Percentiles rank a stretch among this genome's conserved stretches.
These are phyloP conservation scores for Parnassius glacialis DNA, from an alignment of 2,888 invertebrate genomes.

Conservation along the genomic window DNA sequence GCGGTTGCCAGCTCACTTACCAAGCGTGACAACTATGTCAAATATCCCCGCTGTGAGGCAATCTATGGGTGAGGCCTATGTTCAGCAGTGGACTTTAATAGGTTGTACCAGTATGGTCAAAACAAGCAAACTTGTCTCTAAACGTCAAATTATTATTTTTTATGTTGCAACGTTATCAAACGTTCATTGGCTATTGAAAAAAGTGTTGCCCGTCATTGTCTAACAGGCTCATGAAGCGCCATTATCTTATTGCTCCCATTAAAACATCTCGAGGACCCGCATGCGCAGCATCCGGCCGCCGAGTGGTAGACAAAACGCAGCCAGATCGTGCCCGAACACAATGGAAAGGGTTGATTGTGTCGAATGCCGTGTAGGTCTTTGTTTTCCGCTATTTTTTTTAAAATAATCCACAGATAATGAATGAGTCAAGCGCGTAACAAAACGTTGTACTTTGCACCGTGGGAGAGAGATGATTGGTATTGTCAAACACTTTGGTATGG, in stretches of 20 bases:
- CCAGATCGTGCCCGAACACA: constrained; percentile 67
- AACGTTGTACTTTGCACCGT: constrained; percentile 13
- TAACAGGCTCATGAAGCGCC: constrained; percentile 49
- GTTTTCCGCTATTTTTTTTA: constrained; percentile 46
- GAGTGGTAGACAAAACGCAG: constrained; percentile 46
- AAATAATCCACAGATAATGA: constrained; percentile 28
- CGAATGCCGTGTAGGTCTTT: constrained; percentile 50
- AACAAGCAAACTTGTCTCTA: too few relatives aligned
- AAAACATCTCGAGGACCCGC: constrained; percentile 59
- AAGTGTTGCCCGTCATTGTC: constrained; percentile 56
- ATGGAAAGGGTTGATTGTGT: constrained; percentile 51
- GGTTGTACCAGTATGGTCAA: too few relatives aligned
- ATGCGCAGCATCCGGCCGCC: constrained; percentile 64
- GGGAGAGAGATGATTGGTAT: constrained; percentile 18
- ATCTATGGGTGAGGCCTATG: too few relatives aligned
- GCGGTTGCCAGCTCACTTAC: too few relatives aligned
- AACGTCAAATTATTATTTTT: constrained; percentile 2
- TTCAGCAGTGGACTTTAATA: too few relatives aligned
- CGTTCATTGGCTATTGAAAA: constrained; percentile 39
- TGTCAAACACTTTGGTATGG: not conserved
- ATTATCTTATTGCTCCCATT: constrained; percentile 74
- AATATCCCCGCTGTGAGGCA: too few relatives aligned
- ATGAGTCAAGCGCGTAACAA: constrained; percentile 18
- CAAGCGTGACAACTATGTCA: too few relatives aligned
- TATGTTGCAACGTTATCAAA: constrained; percentile 19